Percentiles rank a stretch among this genome's conserved stretches.
Evolutionary conservation across 2,113 vertebrate species (phyloP).

Genomic region (Urocolius indicus): DNA sequence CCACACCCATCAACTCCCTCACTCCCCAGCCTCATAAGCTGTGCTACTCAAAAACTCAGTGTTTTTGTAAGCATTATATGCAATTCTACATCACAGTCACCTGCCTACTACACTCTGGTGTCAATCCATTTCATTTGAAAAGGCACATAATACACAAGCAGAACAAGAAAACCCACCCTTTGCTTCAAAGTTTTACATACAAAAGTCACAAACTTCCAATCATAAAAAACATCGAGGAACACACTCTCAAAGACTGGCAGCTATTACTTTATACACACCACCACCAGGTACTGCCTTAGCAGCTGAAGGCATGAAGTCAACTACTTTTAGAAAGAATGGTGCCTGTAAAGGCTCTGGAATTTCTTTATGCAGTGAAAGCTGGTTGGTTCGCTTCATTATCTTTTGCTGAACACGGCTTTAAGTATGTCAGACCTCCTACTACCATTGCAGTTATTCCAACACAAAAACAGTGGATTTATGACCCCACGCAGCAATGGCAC

Average conservation of each 20-base stretch:
- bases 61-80: neutral
- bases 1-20: neutral
- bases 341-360: neutral
- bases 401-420: neutral
- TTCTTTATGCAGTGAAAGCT: neutral
- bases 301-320: neutral
- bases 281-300: neutral
- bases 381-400: neutral
- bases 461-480: fast-evolving
- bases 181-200: neutral
- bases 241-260: neutral
- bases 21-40: neutral
- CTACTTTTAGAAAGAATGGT: neutral
- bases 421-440: neutral
- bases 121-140: neutral
- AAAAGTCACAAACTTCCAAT: neutral
- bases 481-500: neutral
- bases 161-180: neutral
- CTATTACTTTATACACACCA: neutral
- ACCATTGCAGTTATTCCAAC: neutral
- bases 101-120: neutral
- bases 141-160: fast-evolving
- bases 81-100: neutral
- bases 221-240: neutral
- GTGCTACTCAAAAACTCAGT: neutral